Percentiles rank a stretch among this genome's conserved stretches.
These are phyloP conservation scores for Noctua janthina DNA, from an alignment of 2,888 invertebrate genomes.

Conservation along the genomic window DNA sequence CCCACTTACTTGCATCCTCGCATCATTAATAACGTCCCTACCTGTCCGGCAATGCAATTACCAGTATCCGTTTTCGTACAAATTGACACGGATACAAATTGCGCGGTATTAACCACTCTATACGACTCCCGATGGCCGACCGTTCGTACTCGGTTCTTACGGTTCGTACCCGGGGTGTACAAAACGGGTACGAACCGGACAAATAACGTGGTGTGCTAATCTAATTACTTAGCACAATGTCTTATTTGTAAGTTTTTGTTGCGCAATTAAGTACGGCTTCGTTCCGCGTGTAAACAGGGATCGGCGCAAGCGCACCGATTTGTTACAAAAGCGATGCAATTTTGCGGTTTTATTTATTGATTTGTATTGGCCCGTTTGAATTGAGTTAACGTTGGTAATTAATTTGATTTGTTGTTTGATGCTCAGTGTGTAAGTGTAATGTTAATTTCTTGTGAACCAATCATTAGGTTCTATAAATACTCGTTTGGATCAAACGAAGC, in stretches of 20 bases:
- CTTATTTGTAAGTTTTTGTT: slow-evolving; percentile 87
- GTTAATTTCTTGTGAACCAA: slow-evolving; percentile 34
- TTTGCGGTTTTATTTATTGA: slow-evolving; percentile 68
- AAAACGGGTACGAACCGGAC: slow-evolving; percentile 62
- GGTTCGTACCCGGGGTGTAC: slow-evolving; percentile 27
- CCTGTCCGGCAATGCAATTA: slow-evolving; percentile 72
- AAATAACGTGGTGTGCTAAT: slow-evolving; percentile 85
- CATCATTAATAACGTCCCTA: slow-evolving; percentile 70
- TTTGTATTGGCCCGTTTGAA: slow-evolving; percentile 57
- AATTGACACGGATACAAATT: slow-evolving; percentile 76
- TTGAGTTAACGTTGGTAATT: slow-evolving; percentile 66
- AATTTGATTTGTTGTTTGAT: slow-evolving; percentile 59
- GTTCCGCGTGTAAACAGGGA: slow-evolving; percentile 80
- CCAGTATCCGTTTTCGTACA: slow-evolving; percentile 74
- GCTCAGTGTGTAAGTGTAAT: slow-evolving; percentile 35
- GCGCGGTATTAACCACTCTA: slow-evolving; percentile 76
- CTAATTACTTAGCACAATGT: slow-evolving; percentile 89
- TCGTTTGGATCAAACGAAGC: slow-evolving; percentile 43
- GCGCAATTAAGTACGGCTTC: slow-evolving; percentile 82
- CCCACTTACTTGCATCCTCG: slow-evolving; percentile 59
- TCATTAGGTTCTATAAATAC: slow-evolving; percentile 38
- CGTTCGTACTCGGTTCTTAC: slow-evolving; percentile 34
- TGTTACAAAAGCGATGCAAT: slow-evolving; percentile 72
- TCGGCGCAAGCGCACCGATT: slow-evolving; percentile 74
- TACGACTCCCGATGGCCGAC: slow-evolving; percentile 62